A percentile compares a stretch with the other conserved stretches of the same genome.
Evolutionary conservation across 1,140 invertebrate species (phyloP).

Genomic region (Battus philenor): DNA sequence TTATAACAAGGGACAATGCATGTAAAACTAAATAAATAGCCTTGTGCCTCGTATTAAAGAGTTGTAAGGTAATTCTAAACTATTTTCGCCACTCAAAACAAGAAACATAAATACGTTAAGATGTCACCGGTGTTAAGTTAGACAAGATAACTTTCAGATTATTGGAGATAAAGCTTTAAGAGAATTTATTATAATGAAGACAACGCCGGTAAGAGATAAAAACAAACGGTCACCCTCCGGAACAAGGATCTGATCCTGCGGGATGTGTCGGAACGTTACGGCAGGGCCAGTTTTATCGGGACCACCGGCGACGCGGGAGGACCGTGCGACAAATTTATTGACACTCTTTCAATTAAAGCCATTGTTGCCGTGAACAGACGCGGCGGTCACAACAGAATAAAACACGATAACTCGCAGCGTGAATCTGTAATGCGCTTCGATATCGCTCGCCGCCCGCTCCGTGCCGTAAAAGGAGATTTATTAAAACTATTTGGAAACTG

Average conservation of each 20-base stretch:
- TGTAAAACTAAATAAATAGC: no score
- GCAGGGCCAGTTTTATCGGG: slow-evolving; percentile 46
- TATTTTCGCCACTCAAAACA: no score
- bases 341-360: slow-evolving; percentile 74
- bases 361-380: slow-evolving; percentile 62
- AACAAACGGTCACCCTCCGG: slow-evolving; percentile 51
- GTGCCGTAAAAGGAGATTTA: slow-evolving; percentile 74
- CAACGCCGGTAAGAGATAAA: slow-evolving; percentile 61
- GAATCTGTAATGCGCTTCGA: slow-evolving; percentile 62
- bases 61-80: no score
- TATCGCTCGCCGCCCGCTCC: slow-evolving; percentile 54
- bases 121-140: slow-evolving; percentile 24
- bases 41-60: no score
- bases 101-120: no score
- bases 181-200: slow-evolving; percentile 65
- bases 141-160: slow-evolving; percentile 45
- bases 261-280: slow-evolving; percentile 39
- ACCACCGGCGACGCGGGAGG: slow-evolving; percentile 61
- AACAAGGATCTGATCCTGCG: slow-evolving; percentile 53
- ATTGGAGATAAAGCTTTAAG: slow-evolving; percentile 41
- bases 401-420: slow-evolving; percentile 70
- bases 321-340: slow-evolving; percentile 70
- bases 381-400: slow-evolving; percentile 61
- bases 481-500: slow-evolving; percentile 76
- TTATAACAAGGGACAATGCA: no score